These are phyloP conservation scores for Eurytoma californica DNA, from an alignment of 2,888 invertebrate genomes.

Conservation along the genomic window DNA sequence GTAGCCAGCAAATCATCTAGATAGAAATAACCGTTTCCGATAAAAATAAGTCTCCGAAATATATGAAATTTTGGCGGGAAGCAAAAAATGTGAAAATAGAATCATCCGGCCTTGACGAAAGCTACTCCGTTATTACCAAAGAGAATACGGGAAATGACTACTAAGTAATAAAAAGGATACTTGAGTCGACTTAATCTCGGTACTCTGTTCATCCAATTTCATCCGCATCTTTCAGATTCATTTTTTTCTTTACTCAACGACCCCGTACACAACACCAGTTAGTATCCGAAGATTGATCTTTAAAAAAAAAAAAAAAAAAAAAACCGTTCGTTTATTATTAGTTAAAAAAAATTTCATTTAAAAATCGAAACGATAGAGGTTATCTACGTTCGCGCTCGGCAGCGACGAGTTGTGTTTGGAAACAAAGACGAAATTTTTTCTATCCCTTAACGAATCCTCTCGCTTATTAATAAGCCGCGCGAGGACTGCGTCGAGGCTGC, in stretches of 20 bases:
- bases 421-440: too few relatives aligned
- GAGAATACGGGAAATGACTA: not conserved
- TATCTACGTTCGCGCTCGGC: too few relatives aligned
- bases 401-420: too few relatives aligned
- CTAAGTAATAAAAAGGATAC: constrained; percentile 11
- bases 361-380: too few relatives aligned
- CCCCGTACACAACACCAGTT: too few relatives aligned
- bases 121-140: not conserved
- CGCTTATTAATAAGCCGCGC: too few relatives aligned
- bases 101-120: constrained; percentile 31
- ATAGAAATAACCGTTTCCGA: constrained; percentile 39
- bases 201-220: not conserved
- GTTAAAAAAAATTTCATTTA: too few relatives aligned
- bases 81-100: constrained; percentile 54
- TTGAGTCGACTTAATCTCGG: not conserved
- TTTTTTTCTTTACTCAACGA: not conserved
- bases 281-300: too few relatives aligned
- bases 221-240: constrained; percentile 5
- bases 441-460: too few relatives aligned
- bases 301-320: too few relatives aligned
- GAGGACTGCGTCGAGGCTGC: too few relatives aligned
- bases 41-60: constrained; percentile 48
- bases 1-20: constrained; percentile 12
- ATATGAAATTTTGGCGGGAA: constrained; percentile 46
- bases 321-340: too few relatives aligned